A percentile compares a stretch with the other conserved stretches of the same genome.
Conservation (phyloP, 2,113 vertebrate genomes). For the Labeo rohita region DNA sequence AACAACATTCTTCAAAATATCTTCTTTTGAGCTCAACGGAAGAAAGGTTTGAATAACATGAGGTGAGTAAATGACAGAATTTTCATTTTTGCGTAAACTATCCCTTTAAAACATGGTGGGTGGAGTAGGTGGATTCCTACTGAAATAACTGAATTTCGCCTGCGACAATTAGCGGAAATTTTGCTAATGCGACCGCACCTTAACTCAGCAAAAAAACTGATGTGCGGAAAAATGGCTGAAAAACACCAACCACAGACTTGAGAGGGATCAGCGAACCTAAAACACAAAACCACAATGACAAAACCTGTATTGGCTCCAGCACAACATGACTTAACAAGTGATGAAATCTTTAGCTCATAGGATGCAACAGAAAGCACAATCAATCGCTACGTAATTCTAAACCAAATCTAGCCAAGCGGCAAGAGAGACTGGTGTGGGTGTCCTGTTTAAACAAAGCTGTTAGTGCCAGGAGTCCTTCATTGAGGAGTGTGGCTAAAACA, state of each 20-base stretch:
- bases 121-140: not conserved
- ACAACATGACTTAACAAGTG: constrained; percentile 5
- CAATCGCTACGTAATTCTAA: not conserved
- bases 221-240: not conserved
- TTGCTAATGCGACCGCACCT: not conserved
- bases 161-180: not conserved
- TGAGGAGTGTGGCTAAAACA: constrained; percentile 10
- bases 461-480: not conserved
- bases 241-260: not conserved
- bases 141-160: not conserved
- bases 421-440: not conserved
- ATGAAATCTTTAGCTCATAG: constrained; percentile 42
- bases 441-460: not conserved
- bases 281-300: constrained; percentile 57
- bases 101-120: not conserved
- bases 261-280: constrained; percentile 37
- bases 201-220: not conserved
- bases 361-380: not conserved
- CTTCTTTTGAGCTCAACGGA: not conserved
- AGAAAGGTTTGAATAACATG: not conserved
- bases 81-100: not conserved
- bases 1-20: not conserved
- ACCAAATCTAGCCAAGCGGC: not conserved
- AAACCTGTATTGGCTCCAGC: constrained; percentile 37
- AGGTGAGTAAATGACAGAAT: not conserved